Evolutionary conservation across 2,888 invertebrate species (phyloP), one percentile per base, ranked within the genome.

Genomic region (Pemphredon lugubris): DNA sequence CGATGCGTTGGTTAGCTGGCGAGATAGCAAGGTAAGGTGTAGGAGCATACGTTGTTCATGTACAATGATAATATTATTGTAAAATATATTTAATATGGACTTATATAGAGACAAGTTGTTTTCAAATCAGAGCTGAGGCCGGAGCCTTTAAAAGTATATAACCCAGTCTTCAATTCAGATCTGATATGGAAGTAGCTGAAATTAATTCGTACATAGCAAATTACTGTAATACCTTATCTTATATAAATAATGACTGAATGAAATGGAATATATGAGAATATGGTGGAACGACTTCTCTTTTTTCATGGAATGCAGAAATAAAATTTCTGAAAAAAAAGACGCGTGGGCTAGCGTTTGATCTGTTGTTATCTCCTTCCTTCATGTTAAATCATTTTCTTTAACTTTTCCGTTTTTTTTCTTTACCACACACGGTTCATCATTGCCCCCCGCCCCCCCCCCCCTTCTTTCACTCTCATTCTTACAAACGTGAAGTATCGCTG

Each of bases 41-140:
- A 84, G 87, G n/a, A 88, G 83, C 86, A 85, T 87, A 88, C 79
- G 85, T 88, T 88, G 88, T 89, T 88, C 85, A 87, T 88, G 86
- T 88, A 88, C 88, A 88, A 88, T 87, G 85, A 87, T 88, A 87
- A 87, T 86, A 88, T 88, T 88, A 87, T 88, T 88, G 87, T 89
- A 89, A 88, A 88, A 89, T 88, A 88, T 89, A 88, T 88, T 87
- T 88, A 88, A 88, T 87, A 87, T 86, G 88, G 86, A 86, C 85
- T 88, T 84, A 82, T 82, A 84, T 83, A 81, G 73, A 82, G 78
- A 81, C 75, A 79, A 81, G 77, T 83, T 87, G 81, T 81, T 87
- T 86, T 87, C 80, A 84, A 84, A 86, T 86, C 83, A 83, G 83
- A 83, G 68, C 81, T 82, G 79, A 81, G 61, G 70, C 51, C 55